phyloP scores from a whole-genome alignment of 2,888 invertebrate genomes.

The Sipha maydis region DNA sequence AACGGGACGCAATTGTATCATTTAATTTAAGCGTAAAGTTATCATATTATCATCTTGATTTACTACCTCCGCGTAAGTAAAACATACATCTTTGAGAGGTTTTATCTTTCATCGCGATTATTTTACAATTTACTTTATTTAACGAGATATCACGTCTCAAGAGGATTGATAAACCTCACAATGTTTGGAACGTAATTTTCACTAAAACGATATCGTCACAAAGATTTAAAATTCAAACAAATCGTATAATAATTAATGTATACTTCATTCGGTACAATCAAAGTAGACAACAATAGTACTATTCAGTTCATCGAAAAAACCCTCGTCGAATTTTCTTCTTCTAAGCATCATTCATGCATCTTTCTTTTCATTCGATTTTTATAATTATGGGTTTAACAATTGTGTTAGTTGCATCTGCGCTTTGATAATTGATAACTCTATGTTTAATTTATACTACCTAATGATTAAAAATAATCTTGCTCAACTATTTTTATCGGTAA shows the following conservation, averaged over 20 bases:
- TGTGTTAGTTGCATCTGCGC: too few relatives aligned
- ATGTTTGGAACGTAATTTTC: background rate
- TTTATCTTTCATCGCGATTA: background rate
- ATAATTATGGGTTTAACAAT: too few relatives aligned
- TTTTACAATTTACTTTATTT: constrained; percentile 16
- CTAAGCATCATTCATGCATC: too few relatives aligned
- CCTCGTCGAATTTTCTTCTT: too few relatives aligned
- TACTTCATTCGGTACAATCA: too few relatives aligned
- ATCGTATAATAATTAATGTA: background rate
- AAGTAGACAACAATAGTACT: too few relatives aligned
- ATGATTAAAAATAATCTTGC: too few relatives aligned
- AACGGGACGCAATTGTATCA: background rate
- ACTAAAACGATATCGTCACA: background rate
- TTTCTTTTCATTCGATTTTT: too few relatives aligned
- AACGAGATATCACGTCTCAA: background rate
- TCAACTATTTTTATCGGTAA: too few relatives aligned
- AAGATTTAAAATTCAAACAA: background rate
- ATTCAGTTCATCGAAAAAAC: too few relatives aligned
- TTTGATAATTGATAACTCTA: too few relatives aligned
- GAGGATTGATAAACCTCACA: background rate
- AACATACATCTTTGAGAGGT: background rate
- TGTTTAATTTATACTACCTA: too few relatives aligned
- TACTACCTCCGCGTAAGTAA: background rate
- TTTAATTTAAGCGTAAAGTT: constrained; percentile 2
- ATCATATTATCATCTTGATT: background rate